These are phyloP conservation scores for Synodontis membranacea DNA, from an alignment of 2,113 vertebrate species.

Conservation along the genomic window DNA sequence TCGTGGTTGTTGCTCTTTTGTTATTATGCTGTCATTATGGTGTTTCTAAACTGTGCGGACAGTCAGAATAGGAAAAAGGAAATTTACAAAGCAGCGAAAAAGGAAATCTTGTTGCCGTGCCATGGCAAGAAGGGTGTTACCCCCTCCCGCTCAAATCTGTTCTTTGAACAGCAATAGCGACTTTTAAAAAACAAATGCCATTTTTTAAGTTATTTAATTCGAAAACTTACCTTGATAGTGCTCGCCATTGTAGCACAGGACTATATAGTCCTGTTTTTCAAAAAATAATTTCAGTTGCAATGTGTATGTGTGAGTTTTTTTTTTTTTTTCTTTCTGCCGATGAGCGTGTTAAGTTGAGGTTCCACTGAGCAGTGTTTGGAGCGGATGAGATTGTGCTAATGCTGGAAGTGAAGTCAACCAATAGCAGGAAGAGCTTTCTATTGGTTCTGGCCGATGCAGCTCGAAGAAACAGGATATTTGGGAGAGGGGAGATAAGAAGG, in stretches of 20 bases:
- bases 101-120: constrained; percentile 90
- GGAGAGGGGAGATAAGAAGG: constrained; percentile 89
- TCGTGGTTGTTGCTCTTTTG: constrained; percentile 4
- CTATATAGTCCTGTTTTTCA: constrained; percentile 77
- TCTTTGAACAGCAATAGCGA: constrained; percentile 46
- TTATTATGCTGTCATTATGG: constrained; percentile 56
- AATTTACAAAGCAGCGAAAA: constrained; percentile 86
- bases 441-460: constrained; percentile 85
- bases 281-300: constrained; percentile 44
- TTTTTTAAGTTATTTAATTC: constrained; percentile 43
- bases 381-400: constrained; percentile 95
- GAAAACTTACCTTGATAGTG: constrained; percentile 87
- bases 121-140: constrained; percentile 85
- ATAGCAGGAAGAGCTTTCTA: constrained; percentile 93
- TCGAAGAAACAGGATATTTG: constrained; percentile 96
- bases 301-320: constrained; percentile 26
- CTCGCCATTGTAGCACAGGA: constrained; percentile 83
- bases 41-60: constrained; percentile 83
- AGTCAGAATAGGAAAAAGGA: constrained; percentile 89
- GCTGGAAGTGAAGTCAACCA: constrained; percentile 94
- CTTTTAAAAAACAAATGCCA: constrained; percentile 69
- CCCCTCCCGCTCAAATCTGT: constrained; percentile 80
- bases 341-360: constrained; percentile 47
- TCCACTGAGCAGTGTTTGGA: constrained; percentile 82
- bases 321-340: constrained; percentile 74